Evolutionary conservation across 2,888 invertebrate species (phyloP).

Genomic region (Clitarchus hookeri): DNA sequence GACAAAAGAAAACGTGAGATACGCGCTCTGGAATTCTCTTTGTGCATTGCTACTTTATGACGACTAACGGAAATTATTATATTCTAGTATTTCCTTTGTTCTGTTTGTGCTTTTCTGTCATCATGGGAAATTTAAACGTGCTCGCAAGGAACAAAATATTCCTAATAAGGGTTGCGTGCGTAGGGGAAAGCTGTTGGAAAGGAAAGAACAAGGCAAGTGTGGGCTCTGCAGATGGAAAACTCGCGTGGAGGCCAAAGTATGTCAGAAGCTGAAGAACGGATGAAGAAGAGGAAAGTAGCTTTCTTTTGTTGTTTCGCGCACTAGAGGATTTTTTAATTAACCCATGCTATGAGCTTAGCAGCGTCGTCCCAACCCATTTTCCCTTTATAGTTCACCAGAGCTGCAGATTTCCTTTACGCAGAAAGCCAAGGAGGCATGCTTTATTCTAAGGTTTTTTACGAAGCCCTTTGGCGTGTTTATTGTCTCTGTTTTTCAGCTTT

Average conservation of each 20-base stretch:
- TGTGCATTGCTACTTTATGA: not conserved
- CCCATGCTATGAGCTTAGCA: not conserved
- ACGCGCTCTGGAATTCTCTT: not conserved
- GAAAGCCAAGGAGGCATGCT: too few relatives aligned
- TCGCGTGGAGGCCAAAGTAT: not conserved
- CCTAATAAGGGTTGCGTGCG: not conserved
- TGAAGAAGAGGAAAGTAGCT: not conserved
- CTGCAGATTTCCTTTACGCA: too few relatives aligned
- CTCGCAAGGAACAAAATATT: not conserved
- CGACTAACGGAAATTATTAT: not conserved
- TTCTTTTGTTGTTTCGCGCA: conserved; percentile 7
- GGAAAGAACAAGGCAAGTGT: not conserved
- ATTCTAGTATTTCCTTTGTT: not conserved
- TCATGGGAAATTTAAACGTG: not conserved
- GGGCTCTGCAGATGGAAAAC: not conserved
- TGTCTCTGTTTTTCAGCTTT: too few relatives aligned
- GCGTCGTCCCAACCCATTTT: not conserved
- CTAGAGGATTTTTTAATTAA: conserved; percentile 1
- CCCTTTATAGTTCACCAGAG: too few relatives aligned
- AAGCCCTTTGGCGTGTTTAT: too few relatives aligned
- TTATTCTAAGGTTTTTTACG: too few relatives aligned
- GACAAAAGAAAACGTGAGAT: not conserved
- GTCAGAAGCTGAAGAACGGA: not conserved
- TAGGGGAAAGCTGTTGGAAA: not conserved
- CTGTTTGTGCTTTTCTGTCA: not conserved